Conservation (phyloP, 2,113 vertebrate species). For the Thymallus thymallus region DNA sequence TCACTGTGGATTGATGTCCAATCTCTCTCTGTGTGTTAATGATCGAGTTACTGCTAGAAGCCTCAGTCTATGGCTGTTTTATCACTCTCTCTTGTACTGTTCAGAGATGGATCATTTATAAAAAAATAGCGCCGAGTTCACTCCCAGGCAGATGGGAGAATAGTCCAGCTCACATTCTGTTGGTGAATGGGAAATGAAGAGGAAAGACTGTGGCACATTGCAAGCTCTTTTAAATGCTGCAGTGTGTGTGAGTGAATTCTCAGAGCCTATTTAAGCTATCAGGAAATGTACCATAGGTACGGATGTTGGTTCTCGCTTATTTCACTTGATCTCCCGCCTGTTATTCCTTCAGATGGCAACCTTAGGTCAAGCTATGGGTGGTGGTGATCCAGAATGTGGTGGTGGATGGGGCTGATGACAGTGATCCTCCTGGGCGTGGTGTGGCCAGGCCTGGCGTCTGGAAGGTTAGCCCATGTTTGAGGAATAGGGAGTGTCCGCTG, state of each 20-base stretch:
- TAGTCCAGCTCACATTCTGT: background rate
- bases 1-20: background rate
- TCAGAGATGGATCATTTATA: conserved; percentile 47
- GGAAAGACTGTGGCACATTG: background rate
- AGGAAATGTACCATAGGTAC: no score
- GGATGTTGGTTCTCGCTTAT: background rate
- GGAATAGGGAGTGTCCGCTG: conserved; percentile 13
- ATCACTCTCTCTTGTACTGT: conserved; percentile 32
- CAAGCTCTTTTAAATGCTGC: no score
- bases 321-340: no score
- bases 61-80: conserved; percentile 37
- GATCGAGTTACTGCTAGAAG: conserved; percentile 32
- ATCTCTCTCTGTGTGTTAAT: conserved; percentile 28
- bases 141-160: background rate
- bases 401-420: background rate
- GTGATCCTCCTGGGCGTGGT: background rate
- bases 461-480: background rate
- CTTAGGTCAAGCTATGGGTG: background rate
- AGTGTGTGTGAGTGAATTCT: no score
- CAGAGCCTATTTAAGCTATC: no score
- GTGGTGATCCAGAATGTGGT: conserved; percentile 4
- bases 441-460: background rate
- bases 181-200: conserved; percentile 32
- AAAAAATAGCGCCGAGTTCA: background rate
- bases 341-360: background rate